phyloP scores from a whole-genome alignment of 2,113 vertebrate genomes.

The Zootoca vivipara region DNA sequence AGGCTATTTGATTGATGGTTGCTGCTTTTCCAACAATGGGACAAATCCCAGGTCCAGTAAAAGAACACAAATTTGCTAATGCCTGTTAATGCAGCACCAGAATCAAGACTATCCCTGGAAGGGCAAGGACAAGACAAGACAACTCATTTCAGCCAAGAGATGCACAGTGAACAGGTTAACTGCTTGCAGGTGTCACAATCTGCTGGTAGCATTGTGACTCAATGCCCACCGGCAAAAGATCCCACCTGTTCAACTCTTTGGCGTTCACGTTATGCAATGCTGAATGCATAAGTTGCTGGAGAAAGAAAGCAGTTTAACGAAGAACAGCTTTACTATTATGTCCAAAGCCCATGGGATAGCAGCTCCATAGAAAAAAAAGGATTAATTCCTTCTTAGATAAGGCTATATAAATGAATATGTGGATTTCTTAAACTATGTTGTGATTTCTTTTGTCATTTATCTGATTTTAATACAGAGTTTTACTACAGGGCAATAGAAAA shows the following conservation, averaged over 20 bases:
- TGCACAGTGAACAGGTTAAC: background rate
- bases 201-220: slow-evolving; percentile 4
- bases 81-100: background rate
- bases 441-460: background rate
- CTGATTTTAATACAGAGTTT: background rate
- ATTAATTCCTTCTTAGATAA: background rate
- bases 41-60: background rate
- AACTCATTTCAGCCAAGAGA: background rate
- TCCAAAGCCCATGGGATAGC: background rate
- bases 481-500: background rate
- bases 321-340: background rate
- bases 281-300: background rate
- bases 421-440: background rate
- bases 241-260: background rate
- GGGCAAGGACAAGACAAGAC: background rate
- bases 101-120: background rate
- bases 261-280: background rate
- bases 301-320: background rate
- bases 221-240: background rate
- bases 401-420: background rate
- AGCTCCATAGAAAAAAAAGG: background rate
- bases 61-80: background rate
- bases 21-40: background rate
- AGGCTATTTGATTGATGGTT: background rate
- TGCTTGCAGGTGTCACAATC: background rate